phyloP scores from a whole-genome alignment of 2,888 invertebrate genomes.

The Stenodema calcarata region DNA sequence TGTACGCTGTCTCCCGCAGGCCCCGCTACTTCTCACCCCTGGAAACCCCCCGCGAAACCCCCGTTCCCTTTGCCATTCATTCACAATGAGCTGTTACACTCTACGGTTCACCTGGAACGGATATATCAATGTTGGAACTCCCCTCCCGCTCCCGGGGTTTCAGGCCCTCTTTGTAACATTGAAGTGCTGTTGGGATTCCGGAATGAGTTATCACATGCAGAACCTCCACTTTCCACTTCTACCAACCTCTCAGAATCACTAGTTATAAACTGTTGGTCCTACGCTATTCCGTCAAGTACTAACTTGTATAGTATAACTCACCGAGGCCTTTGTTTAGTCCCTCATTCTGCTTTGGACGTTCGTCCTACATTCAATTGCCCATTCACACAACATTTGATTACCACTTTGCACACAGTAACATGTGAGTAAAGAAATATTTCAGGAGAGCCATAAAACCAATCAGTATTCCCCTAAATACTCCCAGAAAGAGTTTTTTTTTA shows the following conservation, averaged over 20 bases:
- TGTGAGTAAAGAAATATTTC: too few relatives aligned
- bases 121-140: slow-evolving; percentile 45
- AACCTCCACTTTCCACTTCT: slow-evolving; percentile 8
- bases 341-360: not conserved
- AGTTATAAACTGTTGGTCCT: not conserved
- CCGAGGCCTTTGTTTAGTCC: not conserved
- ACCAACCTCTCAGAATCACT: not conserved
- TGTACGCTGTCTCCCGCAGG: slow-evolving; percentile 48
- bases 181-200: slow-evolving; percentile 34
- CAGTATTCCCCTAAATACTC: too few relatives aligned
- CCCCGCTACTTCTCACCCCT: slow-evolving; percentile 41
- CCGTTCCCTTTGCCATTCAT: too few relatives aligned
- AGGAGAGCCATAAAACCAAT: too few relatives aligned
- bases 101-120: slow-evolving; percentile 45
- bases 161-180: slow-evolving; percentile 42
- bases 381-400: not conserved
- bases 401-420: not conserved
- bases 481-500: too few relatives aligned
- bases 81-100: slow-evolving; percentile 45
- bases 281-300: not conserved
- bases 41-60: slow-evolving; percentile 12
- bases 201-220: slow-evolving; percentile 46
- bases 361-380: not conserved
- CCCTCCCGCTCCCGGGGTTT: not conserved
- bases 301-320: not conserved